Percentiles rank a stretch among this genome's conserved stretches.
These are phyloP conservation scores for Archilochus colubris DNA, from an alignment of 2,113 vertebrate species.

Conservation along the genomic window DNA sequence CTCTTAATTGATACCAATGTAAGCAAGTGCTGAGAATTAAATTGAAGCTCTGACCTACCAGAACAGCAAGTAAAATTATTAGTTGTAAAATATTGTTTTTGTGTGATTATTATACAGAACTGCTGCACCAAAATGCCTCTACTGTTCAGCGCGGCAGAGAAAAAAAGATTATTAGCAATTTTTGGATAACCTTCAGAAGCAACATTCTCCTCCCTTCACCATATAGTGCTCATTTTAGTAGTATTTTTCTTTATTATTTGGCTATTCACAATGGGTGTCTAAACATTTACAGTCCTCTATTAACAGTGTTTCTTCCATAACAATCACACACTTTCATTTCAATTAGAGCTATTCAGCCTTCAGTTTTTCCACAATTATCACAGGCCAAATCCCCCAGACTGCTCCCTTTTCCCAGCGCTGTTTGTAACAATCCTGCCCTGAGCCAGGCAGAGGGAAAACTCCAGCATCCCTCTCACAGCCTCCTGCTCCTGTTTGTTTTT, in stretches of 20 bases:
- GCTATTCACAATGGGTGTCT: slow-evolving; percentile 77
- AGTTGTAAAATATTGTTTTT: slow-evolving; percentile 39
- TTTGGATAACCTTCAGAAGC: slow-evolving; percentile 57
- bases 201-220: slow-evolving; percentile 9
- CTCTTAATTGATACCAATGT: slow-evolving; percentile 38
- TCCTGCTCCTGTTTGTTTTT: not conserved
- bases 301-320: slow-evolving; percentile 72
- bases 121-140: slow-evolving; percentile 41
- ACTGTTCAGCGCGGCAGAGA: not conserved
- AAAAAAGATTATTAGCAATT: slow-evolving; percentile 51
- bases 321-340: slow-evolving; percentile 80
- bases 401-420: slow-evolving; percentile 55
- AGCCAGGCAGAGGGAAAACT: slow-evolving; percentile 61
- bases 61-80: slow-evolving; percentile 62
- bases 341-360: slow-evolving; percentile 79
- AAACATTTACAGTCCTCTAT: slow-evolving; percentile 81
- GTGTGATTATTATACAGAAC: slow-evolving; percentile 40
- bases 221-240: slow-evolving; percentile 64
- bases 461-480: not conserved
- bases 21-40: slow-evolving; percentile 64
- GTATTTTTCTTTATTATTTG: slow-evolving; percentile 74
- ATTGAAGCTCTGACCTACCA: slow-evolving; percentile 47
- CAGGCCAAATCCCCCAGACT: slow-evolving; percentile 70
- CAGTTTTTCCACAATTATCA: slow-evolving; percentile 67
- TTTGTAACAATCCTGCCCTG: slow-evolving; percentile 50